Evolutionary conservation across 1,140 invertebrate genomes (phyloP).

Genomic region (Aradophagus sp.): DNA sequence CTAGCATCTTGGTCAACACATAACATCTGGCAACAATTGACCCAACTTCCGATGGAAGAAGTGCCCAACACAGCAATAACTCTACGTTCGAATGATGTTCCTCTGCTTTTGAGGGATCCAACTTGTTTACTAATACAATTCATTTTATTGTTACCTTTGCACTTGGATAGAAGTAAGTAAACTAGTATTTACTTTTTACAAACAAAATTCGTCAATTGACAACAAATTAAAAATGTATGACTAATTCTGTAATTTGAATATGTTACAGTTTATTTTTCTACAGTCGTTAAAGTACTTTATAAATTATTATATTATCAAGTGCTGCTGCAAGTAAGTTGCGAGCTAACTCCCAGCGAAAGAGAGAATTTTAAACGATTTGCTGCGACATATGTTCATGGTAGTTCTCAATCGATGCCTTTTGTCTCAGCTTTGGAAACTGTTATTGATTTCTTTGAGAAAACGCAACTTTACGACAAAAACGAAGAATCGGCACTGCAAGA

Average conservation of each 20-base stretch:
- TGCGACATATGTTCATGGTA: constrained; percentile 12
- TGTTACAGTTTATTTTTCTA: constrained; percentile 88
- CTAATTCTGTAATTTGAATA: not conserved
- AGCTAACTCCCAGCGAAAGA: constrained; percentile 77
- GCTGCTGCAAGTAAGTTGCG: constrained; percentile 82
- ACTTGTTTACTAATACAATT: constrained; percentile 89
- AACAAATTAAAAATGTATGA: too few species aligned
- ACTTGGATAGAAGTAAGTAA: constrained; percentile 87
- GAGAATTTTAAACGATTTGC: constrained; percentile 55
- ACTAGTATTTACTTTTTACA: too few species aligned
- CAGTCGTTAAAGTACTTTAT: constrained; percentile 89
- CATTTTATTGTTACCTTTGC: constrained; percentile 86
- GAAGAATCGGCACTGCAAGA: constrained; percentile 41
- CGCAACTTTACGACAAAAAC: constrained; percentile 64
- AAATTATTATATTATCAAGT: constrained; percentile 93
- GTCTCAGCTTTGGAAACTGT: constrained; percentile 61
- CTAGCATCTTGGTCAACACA: constrained; percentile 81
- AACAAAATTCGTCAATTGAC: too few species aligned
- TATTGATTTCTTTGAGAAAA: constrained; percentile 68
- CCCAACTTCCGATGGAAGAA: constrained; percentile 71
- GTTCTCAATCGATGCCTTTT: constrained; percentile 59
- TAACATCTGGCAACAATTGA: constrained; percentile 80
- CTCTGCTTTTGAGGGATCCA: constrained; percentile 89
- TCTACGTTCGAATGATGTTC: constrained; percentile 80
- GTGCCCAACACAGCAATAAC: constrained; percentile 69